Conservation (phyloP, 1,140 invertebrate genomes). For the Medauroidea extradentata region DNA sequence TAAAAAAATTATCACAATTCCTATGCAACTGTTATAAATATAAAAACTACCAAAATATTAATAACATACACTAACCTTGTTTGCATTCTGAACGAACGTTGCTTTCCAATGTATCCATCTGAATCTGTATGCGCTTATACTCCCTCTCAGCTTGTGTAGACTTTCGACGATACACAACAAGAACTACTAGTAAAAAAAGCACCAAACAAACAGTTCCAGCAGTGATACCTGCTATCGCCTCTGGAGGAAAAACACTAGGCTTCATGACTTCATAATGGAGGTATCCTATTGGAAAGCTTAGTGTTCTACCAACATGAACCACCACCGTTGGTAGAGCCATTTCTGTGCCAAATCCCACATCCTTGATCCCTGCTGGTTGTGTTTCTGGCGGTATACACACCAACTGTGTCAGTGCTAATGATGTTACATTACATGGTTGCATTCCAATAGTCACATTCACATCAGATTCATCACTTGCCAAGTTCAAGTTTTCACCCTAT, state of each 20-base stretch:
- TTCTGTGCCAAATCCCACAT: constrained; percentile 71
- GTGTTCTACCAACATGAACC: constrained; percentile 79
- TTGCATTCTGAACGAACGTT: constrained; percentile 97
- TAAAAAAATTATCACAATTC: too few relatives aligned
- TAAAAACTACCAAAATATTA: too few relatives aligned
- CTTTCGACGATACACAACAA: constrained; percentile 85
- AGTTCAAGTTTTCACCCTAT: constrained; percentile 81
- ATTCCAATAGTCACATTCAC: constrained; percentile 90
- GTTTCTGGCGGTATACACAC: constrained; percentile 84
- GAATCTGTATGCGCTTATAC: constrained; percentile 96
- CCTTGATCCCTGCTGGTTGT: constrained; percentile 82
- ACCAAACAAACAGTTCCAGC: constrained; percentile 78
- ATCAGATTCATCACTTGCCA: constrained; percentile 88
- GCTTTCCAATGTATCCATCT: constrained; percentile 98
- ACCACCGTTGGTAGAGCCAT: constrained; percentile 80
- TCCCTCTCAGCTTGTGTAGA: constrained; percentile 93
- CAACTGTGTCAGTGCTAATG: constrained; percentile 79
- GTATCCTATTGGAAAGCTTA: constrained; percentile 61
- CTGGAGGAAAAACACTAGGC: constrained; percentile 77
- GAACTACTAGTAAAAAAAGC: constrained; percentile 76
- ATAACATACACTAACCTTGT: constrained; percentile 65
- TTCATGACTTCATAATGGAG: constrained; percentile 74
- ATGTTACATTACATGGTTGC: constrained; percentile 86
- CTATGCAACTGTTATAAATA: too few relatives aligned
- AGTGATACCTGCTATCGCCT: constrained; percentile 80